These are phyloP conservation scores for Furcula furcula DNA, from an alignment of 2,888 invertebrate species.

Conservation along the genomic window DNA sequence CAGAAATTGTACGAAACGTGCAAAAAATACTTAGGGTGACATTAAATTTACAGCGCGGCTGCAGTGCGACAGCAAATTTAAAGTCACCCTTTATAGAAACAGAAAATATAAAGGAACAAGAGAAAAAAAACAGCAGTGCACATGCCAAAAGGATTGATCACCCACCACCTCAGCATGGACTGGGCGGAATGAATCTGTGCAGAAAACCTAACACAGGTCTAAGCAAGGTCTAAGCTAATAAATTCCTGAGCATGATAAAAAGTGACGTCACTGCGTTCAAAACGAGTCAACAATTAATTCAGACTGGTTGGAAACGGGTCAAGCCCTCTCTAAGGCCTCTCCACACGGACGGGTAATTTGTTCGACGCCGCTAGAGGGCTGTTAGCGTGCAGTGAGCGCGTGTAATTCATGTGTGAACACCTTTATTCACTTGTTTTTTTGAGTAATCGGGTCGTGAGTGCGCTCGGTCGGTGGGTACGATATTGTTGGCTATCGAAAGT, in stretches of 20 bases:
- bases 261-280: conserved; percentile 1
- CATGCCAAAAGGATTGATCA: not conserved
- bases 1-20: too few relatives aligned
- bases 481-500: too few relatives aligned
- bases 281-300: conserved; percentile 44
- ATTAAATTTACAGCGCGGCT: too few relatives aligned
- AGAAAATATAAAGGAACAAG: not conserved
- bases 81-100: not conserved
- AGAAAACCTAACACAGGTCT: too few relatives aligned
- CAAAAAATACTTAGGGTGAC: too few relatives aligned
- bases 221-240: not conserved
- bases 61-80: not conserved
- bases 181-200: too few relatives aligned
- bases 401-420: conserved; percentile 28
- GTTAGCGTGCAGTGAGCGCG: conserved; percentile 16
- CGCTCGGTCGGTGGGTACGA: not conserved
- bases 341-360: conserved; percentile 46
- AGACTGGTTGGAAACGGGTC: conserved; percentile 48
- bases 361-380: conserved; percentile 36
- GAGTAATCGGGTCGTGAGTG: not conserved
- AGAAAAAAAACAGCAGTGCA: too few relatives aligned
- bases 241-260: not conserved
- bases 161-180: too few relatives aligned
- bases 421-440: conserved; percentile 32
- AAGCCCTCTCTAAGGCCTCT: conserved; percentile 38